phyloP scores from a whole-genome alignment of 2,888 invertebrate genomes.

The Balanococcus diminutus region DNA sequence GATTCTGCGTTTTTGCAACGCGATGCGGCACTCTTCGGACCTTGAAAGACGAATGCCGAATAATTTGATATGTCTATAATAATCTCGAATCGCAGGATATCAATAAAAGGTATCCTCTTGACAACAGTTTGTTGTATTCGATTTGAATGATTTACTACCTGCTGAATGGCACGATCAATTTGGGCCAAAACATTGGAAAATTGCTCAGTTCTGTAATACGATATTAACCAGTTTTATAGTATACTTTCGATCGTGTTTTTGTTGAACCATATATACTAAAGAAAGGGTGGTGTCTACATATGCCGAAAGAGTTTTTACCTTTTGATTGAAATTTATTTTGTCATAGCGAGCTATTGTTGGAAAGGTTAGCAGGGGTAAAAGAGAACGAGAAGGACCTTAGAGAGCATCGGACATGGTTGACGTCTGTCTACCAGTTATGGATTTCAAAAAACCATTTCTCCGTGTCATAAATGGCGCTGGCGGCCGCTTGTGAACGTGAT shows the following conservation, averaged over 20 bases:
- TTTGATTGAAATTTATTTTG: neutral
- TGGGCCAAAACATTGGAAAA: neutral
- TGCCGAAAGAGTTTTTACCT: neutral
- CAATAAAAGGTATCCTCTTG: neutral
- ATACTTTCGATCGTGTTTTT: neutral
- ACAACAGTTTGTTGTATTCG: neutral
- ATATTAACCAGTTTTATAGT: neutral
- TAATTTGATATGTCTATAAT: neutral
- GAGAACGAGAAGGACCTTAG: neutral
- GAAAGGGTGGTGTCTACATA: neutral
- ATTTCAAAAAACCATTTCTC: slow-evolving; percentile 21
- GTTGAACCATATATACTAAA: neutral
- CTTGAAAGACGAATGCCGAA: neutral
- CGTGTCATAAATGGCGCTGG: neutral
- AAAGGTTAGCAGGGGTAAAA: neutral
- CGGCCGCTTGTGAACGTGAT: neutral
- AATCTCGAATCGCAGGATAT: neutral
- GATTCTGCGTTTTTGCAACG: neutral
- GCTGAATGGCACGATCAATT: neutral
- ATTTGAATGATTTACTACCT: neutral
- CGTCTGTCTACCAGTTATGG: neutral
- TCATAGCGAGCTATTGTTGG: neutral
- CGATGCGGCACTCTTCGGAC: neutral
- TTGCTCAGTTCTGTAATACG: neutral
- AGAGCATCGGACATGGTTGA: slow-evolving; percentile 13